These are phyloP conservation scores for Trissolcus japonicus DNA, from an alignment of 2,888 invertebrate genomes.

Conservation along the genomic window DNA sequence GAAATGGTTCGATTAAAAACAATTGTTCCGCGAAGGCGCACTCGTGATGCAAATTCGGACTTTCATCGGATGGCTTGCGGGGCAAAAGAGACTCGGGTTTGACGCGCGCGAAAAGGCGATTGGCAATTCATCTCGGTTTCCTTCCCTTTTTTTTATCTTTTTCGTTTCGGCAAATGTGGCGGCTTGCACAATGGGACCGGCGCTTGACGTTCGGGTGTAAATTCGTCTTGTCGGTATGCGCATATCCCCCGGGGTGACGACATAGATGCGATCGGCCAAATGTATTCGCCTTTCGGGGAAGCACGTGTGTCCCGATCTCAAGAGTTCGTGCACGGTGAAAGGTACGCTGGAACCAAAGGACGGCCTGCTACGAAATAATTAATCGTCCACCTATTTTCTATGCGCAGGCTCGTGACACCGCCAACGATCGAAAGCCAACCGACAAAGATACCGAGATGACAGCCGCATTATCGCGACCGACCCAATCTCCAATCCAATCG, in stretches of 20 bases:
- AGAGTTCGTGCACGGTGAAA: constrained; percentile 57
- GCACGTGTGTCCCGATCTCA: constrained; percentile 52
- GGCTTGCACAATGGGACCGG: neutral
- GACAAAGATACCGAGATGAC: constrained; percentile 45
- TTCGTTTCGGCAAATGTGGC: no score
- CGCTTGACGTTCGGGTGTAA: constrained; percentile 4
- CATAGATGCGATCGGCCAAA: constrained; percentile 53
- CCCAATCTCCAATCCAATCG: constrained; percentile 38
- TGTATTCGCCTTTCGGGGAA: constrained; percentile 55
- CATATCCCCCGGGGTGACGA: constrained; percentile 51
- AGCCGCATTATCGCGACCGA: constrained; percentile 47
- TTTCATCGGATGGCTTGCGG: neutral
- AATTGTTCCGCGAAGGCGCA: neutral
- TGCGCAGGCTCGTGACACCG: constrained; percentile 53
- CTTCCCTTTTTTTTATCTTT: no score
- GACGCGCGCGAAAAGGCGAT: neutral
- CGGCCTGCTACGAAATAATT: constrained; percentile 57
- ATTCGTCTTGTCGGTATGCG: constrained; percentile 17
- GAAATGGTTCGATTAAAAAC: constrained; percentile 6
- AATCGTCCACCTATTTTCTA: constrained; percentile 59
- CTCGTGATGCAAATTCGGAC: constrained; percentile 1
- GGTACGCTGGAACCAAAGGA: constrained; percentile 53
- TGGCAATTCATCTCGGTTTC: no score
- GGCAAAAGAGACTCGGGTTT: neutral
- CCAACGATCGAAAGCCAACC: constrained; percentile 36